Percentiles rank a stretch among this genome's conserved stretches.
Conservation (phyloP, 2,797 vertebrate genomes). For the Perodicticus potto region DNA sequence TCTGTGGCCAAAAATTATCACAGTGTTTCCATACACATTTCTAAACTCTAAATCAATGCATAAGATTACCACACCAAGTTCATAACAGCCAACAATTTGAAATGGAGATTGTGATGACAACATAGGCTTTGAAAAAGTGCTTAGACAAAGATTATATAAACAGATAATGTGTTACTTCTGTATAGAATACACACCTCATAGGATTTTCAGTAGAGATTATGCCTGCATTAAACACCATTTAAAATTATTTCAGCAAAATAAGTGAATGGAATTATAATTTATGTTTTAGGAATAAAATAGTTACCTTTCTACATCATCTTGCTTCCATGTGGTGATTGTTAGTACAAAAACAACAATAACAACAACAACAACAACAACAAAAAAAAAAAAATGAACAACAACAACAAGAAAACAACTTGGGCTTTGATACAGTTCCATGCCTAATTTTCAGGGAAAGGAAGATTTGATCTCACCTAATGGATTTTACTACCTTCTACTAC, state of each 20-base stretch:
- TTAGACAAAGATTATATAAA: constrained; percentile 57
- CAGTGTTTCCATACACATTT: not conserved
- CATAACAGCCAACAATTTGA: not conserved
- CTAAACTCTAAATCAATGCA: not conserved
- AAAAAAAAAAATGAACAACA: not conserved
- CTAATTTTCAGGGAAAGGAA: not conserved
- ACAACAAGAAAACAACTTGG: not conserved
- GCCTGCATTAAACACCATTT: constrained; percentile 33
- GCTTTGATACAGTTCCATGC: not conserved
- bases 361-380: not conserved
- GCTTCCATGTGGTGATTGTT: not conserved
- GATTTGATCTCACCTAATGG: not conserved
- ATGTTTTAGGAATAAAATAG: constrained; percentile 67
- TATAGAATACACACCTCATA: not conserved
- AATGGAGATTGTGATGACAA: not conserved
- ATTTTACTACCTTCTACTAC: constrained; percentile 15
- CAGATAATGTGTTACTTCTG: not conserved
- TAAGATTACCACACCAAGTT: not conserved
- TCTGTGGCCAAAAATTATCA: not conserved
- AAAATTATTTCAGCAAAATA: constrained; percentile 66
- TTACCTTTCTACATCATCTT: constrained; percentile 30
- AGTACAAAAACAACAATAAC: not conserved
- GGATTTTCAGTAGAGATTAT: constrained; percentile 43
- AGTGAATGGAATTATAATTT: constrained; percentile 64
- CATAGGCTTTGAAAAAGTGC: not conserved